phyloP scores from a whole-genome alignment of 2,888 invertebrate genomes.

The Allophyes oxyacanthae region DNA sequence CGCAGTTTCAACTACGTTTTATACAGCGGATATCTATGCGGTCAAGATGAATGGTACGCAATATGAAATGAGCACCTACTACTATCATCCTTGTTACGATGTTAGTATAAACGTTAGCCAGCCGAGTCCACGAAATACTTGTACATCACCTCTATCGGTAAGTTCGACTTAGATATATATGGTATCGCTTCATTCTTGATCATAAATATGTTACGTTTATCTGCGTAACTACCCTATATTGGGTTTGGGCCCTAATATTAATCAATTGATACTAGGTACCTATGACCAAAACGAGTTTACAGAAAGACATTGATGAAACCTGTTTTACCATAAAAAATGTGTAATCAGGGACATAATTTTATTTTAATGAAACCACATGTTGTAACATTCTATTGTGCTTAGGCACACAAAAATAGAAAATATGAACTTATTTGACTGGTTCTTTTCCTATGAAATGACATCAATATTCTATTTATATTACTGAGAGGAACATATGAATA shows the following conservation, averaged over 20 bases:
- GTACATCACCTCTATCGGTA: conserved; percentile 71
- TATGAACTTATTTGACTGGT: background rate
- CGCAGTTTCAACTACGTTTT: conserved; percentile 69
- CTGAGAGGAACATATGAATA: no score
- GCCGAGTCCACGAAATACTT: conserved; percentile 58
- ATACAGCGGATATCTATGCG: conserved; percentile 65
- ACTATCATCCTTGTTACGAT: conserved; percentile 82
- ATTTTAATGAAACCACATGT: conserved; percentile 25
- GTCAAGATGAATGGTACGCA: conserved; percentile 59
- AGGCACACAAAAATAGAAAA: background rate
- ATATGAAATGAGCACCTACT: conserved; percentile 73
- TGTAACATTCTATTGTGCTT: conserved; percentile 10
- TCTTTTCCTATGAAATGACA: background rate
- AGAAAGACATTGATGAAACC: conserved; percentile 36
- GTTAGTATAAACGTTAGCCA: conserved; percentile 56
- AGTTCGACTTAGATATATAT: conserved; percentile 41
- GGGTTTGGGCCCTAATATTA: no score
- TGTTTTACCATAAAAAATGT: conserved; percentile 42
- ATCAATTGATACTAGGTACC: background rate
- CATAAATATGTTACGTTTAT: background rate
- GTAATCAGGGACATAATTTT: conserved; percentile 31
- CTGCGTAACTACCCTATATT: no score
- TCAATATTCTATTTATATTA: no score
- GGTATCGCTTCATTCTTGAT: background rate
- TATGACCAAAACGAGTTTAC: conserved; percentile 22